phyloP scores from a whole-genome alignment of 2,113 vertebrate species.

The Oryzias celebensis region DNA sequence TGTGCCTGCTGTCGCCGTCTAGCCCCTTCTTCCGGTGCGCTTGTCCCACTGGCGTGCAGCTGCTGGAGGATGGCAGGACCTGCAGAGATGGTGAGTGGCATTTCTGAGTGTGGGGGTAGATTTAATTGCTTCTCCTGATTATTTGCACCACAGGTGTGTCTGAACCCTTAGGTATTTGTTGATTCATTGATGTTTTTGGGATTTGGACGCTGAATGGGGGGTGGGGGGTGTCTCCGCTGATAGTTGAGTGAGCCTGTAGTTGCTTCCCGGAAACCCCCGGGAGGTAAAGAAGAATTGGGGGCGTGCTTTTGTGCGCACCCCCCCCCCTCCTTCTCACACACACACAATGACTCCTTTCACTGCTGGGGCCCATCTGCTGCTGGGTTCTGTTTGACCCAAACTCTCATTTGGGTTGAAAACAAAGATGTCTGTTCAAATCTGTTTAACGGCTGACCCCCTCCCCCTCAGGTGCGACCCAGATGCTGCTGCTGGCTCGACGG shows the following conservation, averaged over 20 bases:
- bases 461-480: constrained; percentile 85
- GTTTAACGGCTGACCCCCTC: neutral
- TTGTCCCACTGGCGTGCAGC: constrained; percentile 94
- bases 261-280: constrained; percentile 68
- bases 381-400: no score
- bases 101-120: neutral
- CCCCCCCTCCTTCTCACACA: constrained; percentile 46
- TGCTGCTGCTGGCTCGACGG: constrained; percentile 89
- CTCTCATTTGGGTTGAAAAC: no score
- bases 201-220: neutral
- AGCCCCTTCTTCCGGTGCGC: constrained; percentile 89
- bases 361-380: neutral
- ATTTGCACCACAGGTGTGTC: no score
- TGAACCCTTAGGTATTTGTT: no score
- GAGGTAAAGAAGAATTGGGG: constrained; percentile 26
- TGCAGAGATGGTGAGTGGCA: constrained; percentile 88
- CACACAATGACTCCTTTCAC: constrained; percentile 57
- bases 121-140: no score
- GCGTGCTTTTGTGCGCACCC: constrained; percentile 60
- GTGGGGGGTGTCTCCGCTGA: constrained; percentile 47
- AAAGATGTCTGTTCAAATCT: no score
- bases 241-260: constrained; percentile 75
- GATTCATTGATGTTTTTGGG: no score
- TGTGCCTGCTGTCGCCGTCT: constrained; percentile 92
- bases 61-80: constrained; percentile 86